Base-by-base conservation (phyloP, 2,113 vertebrate genomes). In the Pao palembangensis region DNA sequence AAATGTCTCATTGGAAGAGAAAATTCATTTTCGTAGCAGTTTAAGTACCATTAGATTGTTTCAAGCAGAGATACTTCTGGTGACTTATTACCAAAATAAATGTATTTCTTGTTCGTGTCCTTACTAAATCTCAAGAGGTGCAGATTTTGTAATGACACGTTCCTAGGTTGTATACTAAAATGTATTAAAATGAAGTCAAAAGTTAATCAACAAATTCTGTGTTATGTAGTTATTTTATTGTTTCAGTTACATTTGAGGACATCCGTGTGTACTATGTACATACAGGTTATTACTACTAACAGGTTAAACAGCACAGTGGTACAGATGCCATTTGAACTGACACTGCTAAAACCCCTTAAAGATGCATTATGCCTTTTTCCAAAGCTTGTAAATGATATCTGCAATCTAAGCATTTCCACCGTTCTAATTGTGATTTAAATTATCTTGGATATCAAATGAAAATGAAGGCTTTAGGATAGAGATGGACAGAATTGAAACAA, bases 81-180 rank as follows among this genome's bases (percentile, higher is more conserved):
- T 38, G 68, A 73, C 67, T 87, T 88, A 87, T 85, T 87, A 78
- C 81, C 72, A 84, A 64, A 17, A 31, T 83, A 81, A 79, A 71
- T 69, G 59, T 73, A 84, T 44, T 25, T 72, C 48, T 19, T 64
- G 59, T 71, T 49, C 25, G 5, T 72, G 74, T 20, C 50, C 63
- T 64, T 78, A 80, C 34, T 62, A 84, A 55, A 54, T 64, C 58
- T 61, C 62, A 70, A 53, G 70, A 69, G 34, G 4, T 38, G 34
- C 34, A 38, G 34, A 38, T 11, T 38, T 38, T 38, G 64, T 78
- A 70, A 41, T 20, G 43, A 64, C 50, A 58, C 46, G 19, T 46
- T 38, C 20, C 20, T 25, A 73, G 48, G 47, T 72, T 47, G 49
- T 21, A 64, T 28, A 55, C 58, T 18, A 69, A 73, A 69, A 55